phyloP scores from a whole-genome alignment of 2,113 vertebrate species.

The Lasiurus cinereus region DNA sequence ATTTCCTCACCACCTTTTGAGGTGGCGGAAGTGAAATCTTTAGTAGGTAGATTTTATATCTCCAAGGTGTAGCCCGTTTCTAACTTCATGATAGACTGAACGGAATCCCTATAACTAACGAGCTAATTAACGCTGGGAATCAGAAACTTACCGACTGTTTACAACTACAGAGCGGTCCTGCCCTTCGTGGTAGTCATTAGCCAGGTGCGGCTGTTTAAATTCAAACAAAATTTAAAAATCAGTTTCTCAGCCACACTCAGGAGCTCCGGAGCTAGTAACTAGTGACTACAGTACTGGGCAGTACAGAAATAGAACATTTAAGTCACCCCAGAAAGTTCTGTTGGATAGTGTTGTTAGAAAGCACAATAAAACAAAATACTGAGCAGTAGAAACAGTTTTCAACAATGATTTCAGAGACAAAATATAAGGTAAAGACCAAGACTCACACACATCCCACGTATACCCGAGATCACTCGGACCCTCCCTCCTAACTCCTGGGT shows the following conservation, averaged over 20 bases:
- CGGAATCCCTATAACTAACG: neutral
- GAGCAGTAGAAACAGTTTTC: neutral
- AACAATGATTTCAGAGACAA: neutral
- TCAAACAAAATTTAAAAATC: neutral
- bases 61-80: neutral
- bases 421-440: neutral
- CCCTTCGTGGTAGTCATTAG: neutral
- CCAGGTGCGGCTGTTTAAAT: neutral
- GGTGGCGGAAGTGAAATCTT: neutral
- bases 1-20: neutral
- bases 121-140: neutral
- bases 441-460: neutral
- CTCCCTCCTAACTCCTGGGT: slow-evolving; percentile 26
- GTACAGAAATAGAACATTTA: neutral
- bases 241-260: neutral
- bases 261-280: neutral
- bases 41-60: neutral
- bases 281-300: neutral
- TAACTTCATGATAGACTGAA: neutral
- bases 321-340: neutral
- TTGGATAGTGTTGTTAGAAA: neutral
- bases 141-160: neutral
- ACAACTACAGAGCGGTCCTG: neutral
- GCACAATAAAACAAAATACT: neutral
- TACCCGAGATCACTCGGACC: neutral